Evolutionary conservation across 2,113 vertebrate genomes (phyloP).

Genomic region (Campylorhamphus procurvoides): DNA sequence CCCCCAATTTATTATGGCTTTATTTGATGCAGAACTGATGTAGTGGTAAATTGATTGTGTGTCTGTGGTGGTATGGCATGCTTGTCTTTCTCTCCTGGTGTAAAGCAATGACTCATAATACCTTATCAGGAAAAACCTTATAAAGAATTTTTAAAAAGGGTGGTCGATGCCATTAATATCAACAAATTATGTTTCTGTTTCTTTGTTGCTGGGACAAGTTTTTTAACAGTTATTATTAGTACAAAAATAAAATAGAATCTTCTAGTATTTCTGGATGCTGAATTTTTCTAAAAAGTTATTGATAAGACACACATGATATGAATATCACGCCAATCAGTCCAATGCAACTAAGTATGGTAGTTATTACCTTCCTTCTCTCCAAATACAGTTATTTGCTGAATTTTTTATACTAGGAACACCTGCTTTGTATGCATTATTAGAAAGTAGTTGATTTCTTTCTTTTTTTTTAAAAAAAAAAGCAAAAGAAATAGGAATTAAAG

Average conservation of each 20-base stretch:
- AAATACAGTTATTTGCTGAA: background rate
- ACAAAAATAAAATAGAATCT: background rate
- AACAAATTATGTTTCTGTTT: background rate
- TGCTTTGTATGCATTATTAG: background rate
- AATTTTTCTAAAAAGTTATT: background rate
- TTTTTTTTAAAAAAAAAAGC: background rate
- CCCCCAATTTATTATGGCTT: background rate
- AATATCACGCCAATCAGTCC: background rate
- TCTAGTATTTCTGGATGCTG: background rate
- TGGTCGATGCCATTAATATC: background rate
- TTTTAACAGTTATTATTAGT: background rate
- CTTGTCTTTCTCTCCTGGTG: background rate
- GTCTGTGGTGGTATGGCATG: background rate
- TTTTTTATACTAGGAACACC: background rate
- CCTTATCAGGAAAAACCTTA: background rate
- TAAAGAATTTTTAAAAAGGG: background rate
- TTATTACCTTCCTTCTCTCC: background rate
- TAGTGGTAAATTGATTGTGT: slow-evolving; percentile 16
- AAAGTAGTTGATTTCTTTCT: background rate
- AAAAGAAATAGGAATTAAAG: background rate
- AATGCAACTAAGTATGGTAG: background rate
- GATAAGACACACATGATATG: background rate
- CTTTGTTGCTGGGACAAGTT: background rate
- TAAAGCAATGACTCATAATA: background rate
- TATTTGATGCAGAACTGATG: slow-evolving; percentile 3